Base-by-base conservation (phyloP, 2,888 invertebrate genomes). In the Serripes groenlandicus region DNA sequence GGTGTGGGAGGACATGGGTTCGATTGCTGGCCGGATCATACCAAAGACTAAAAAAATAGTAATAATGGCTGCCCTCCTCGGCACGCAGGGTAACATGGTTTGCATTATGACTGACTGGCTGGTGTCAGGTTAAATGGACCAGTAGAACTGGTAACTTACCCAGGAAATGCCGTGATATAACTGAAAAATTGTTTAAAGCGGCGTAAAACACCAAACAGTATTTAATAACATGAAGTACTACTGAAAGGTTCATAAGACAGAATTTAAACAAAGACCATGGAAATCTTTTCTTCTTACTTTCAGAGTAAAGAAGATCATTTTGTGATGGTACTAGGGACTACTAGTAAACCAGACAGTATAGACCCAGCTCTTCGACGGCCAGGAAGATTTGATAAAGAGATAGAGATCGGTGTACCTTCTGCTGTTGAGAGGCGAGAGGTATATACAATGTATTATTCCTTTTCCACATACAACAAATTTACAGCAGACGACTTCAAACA, bases 311-410 rank as follows among this genome's bases (percentile, higher is more conserved):
- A 72, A 78, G 49, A 52, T n/a, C 26, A 58, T 60, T 85, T 87
- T 85, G 96, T 97, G 0, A 96, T 97, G 87, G 95, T 98, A 28
- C 93, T 98, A 49, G 97, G 97, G 0, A 97, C 97, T 1, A 97
- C 97, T 0, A 96, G 96, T 74, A 97, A 97, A 91, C 96, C 97
- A 18, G 97, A 98, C 90, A 95, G 96, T 54, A 95, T 99, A 76
- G 97, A 98, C 94, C 95, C 96, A 9, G 96, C 96, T 90, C 95
- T 98, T 49, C 95, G 98, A 84, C 96, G 98, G 90, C 97, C 97
- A 88, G 98, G 98, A 9, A 93, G 95, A 88, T 95, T 98, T 76
- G 98, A 98, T 90, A 81, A 92, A 66, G 95, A 95, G 81, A 89
- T 95, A 35, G 94, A 94, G 78, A 90, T 94, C 52, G 90, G 92